phyloP scores from a whole-genome alignment of 2,888 invertebrate species.

The Yponomeuta malinellus region DNA sequence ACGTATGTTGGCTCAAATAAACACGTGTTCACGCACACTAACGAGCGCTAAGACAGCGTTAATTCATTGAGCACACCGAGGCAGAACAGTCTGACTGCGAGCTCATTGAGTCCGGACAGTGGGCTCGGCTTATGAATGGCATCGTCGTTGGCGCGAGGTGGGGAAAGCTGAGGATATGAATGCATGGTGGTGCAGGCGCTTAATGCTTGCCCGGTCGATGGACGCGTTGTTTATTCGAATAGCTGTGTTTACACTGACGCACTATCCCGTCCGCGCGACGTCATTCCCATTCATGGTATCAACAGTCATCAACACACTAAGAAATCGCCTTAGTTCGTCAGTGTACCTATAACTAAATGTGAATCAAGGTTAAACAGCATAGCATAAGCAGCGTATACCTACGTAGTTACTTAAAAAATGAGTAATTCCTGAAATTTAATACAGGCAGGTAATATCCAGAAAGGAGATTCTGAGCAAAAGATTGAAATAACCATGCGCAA shows the following conservation, averaged over 20 bases:
- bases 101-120: background rate
- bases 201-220: background rate
- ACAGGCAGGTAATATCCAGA: no score
- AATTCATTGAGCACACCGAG: slow-evolving; percentile 5
- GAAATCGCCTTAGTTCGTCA: no score
- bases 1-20: slow-evolving; percentile 13
- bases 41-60: slow-evolving; percentile 9
- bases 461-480: no score
- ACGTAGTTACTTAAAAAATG: no score
- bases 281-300: no score
- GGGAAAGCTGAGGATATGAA: background rate
- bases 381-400: no score
- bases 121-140: background rate
- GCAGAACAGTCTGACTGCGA: background rate
- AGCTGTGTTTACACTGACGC: background rate
- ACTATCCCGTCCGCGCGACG: background rate
- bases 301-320: no score
- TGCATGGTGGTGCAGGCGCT: background rate
- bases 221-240: slow-evolving; percentile 2
- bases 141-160: background rate
- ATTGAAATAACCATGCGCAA: no score
- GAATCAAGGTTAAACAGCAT: no score
- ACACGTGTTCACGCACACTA: slow-evolving; percentile 15
- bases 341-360: no score
- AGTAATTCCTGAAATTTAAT: no score